Evolutionary conservation across 2,888 invertebrate species (phyloP).

Genomic region (Isotomurus palustris): DNA sequence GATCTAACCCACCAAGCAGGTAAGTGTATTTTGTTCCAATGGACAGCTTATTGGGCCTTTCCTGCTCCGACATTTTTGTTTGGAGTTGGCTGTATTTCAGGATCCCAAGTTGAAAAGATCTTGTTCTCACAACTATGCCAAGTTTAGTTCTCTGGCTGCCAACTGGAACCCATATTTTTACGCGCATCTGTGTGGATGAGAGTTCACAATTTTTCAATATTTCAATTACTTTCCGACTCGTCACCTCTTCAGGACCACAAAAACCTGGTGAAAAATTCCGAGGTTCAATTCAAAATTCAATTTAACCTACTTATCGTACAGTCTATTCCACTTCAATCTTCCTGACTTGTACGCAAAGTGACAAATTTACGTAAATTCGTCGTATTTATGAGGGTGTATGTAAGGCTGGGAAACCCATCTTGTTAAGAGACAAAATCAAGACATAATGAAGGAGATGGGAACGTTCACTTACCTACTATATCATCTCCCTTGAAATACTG

Average conservation of each 20-base stretch:
- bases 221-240: conserved; percentile 10
- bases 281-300: no score
- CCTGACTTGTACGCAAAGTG: no score
- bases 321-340: no score
- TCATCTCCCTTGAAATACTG: conserved; percentile 7
- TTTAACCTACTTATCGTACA: no score
- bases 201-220: conserved; percentile 7
- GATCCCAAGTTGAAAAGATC: no score
- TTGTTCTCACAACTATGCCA: no score
- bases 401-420: no score
- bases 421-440: no score
- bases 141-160: no score
- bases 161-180: conserved; percentile 23
- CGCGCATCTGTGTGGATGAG: neutral
- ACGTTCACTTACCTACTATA: conserved; percentile 13
- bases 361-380: neutral
- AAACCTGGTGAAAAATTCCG: conserved; percentile 10
- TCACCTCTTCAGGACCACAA: conserved; percentile 15
- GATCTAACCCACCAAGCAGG: conserved; percentile 16
- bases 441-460: no score
- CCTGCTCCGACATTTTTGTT: neutral
- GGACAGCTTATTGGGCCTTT: neutral
- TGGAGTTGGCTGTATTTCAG: conserved; percentile 9
- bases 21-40: no score
- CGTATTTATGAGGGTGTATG: no score